Base-by-base conservation (phyloP, 2,113 vertebrate species). In the Brachionichthys hirsutus region DNA sequence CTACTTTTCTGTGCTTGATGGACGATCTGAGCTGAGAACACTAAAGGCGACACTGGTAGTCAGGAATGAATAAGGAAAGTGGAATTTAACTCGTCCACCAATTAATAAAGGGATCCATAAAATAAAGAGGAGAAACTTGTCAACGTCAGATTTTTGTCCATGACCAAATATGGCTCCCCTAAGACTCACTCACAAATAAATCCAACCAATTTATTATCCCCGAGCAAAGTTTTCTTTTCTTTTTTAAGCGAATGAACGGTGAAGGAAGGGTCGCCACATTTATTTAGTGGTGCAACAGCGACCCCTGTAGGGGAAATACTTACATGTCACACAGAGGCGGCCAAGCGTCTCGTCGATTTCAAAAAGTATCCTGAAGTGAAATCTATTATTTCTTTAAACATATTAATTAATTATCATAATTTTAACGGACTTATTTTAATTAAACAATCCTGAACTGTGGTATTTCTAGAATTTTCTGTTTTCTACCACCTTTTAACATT, bases 221-320 rank as follows among this genome's bases (percentile, higher is more conserved):
- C 67, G 2, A 57, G 17, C 44, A 2, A 60, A 34, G 24, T 30
- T 30, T 19, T 19, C 51, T 16, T 1, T 30, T 30, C 16, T 19
- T 54, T 16, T 1, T 19, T 9, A 43, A 16, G 10, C 18, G 54
- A 4, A 13, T 35, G 13, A 18, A 48, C 38, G 43, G 6, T 38
- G 12, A 30, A 50, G 57, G 41, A 40, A 0, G 16, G 13, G 0
- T 1, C 12, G 14, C 3, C 30, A 9, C n/a, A 16, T 53, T 42
- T 19, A 49, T 69, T 73, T 40, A 51, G 17, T 77, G 22, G 73
- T 77, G 9, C 57, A 80, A 78, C 66, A 80, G 64, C 19, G 84
- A 50, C 82, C 69, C 65, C 85, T 84, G 30, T 51, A 34, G 84
- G 78, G 45, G 2, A 47, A 15, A 6, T 0, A 8, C 8, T 16